A percentile compares a stretch with the other conserved stretches of the same genome.
Evolutionary conservation across 2,113 vertebrate genomes (phyloP).

Genomic region (Grammomys dolichurus): DNA sequence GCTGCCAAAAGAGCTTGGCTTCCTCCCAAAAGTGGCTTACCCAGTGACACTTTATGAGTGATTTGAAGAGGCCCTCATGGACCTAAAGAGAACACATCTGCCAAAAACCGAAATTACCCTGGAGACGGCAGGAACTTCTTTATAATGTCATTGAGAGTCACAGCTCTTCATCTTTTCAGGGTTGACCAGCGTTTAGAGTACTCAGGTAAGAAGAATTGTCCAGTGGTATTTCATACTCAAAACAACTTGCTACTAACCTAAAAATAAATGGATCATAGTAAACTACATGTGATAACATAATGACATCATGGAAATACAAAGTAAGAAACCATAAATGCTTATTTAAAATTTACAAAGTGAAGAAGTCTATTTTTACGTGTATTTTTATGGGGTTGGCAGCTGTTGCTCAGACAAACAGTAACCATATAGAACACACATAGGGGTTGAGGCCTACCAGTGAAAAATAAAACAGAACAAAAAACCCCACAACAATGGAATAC

Average conservation of each 20-base stretch:
- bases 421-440: background rate
- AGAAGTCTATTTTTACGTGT: background rate
- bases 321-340: background rate
- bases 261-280: background rate
- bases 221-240: background rate
- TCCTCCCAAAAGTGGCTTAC: constrained; percentile 70
- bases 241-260: background rate
- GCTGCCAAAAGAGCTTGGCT: constrained; percentile 68
- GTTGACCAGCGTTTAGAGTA: background rate
- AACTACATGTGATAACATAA: background rate
- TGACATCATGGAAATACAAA: constrained; percentile 42
- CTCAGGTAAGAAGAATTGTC: background rate
- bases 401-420: background rate
- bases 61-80: constrained; percentile 65
- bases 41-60: constrained; percentile 63
- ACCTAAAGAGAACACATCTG: constrained; percentile 67
- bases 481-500: background rate
- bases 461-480: background rate
- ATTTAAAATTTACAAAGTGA: background rate
- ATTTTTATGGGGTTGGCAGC: background rate
- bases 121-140: background rate
- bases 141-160: background rate
- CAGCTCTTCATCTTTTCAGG: background rate
- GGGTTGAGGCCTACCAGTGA: background rate
- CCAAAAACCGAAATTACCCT: constrained; percentile 51